Base-by-base conservation (phyloP, 2,888 invertebrate genomes). In the Eristalis tenax region DNA sequence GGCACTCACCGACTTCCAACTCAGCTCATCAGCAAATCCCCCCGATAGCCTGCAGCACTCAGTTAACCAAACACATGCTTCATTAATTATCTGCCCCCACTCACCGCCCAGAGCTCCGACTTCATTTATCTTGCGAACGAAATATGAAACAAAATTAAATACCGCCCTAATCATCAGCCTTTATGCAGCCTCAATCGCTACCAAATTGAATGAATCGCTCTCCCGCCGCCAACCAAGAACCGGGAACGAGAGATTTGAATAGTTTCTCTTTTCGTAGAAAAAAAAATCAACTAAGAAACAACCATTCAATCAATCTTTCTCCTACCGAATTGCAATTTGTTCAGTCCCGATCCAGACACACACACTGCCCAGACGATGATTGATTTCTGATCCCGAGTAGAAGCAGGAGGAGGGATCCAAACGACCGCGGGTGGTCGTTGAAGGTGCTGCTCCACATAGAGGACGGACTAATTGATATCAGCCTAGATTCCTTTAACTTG, bases 251-350 rank as follows among this genome's bases (percentile, higher is more conserved):
- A 28, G 28, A 28, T 28, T 28, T 28, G 28, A 28, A 5, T 28
- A 64, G 35, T 76, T 69, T 74, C 35, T 64, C 50, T 56, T 71
- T 81, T 76, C 32, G 13, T 69, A 61, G 69, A 13, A 79, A 71
- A 26, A 26, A 26, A 26, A 26, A 26, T 3, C 2, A 26, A 28
- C 0, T 4, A 28, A 28, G 28, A 28, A 28, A 28, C 28, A 28
- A 76, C 23, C 76, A 43, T 84, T 84, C 80, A 84, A 80, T 84
- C 76, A 83, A 61, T 57, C 61, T 69, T 66, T 68, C 70, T 69
- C 73, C 63, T 71, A 77, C 68, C 43, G 64, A 65, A 65, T 66
- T 66, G 28, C 59, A 73, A 80, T 73, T 68, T 63, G 65, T 71
- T 32, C 65, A 40, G 32, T 78, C 57, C 70, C 57, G 64, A 32